A percentile compares a stretch with the other conserved stretches of the same genome.
phyloP scores from a whole-genome alignment of 2,113 vertebrate genomes.

The Blennius ocellaris region DNA sequence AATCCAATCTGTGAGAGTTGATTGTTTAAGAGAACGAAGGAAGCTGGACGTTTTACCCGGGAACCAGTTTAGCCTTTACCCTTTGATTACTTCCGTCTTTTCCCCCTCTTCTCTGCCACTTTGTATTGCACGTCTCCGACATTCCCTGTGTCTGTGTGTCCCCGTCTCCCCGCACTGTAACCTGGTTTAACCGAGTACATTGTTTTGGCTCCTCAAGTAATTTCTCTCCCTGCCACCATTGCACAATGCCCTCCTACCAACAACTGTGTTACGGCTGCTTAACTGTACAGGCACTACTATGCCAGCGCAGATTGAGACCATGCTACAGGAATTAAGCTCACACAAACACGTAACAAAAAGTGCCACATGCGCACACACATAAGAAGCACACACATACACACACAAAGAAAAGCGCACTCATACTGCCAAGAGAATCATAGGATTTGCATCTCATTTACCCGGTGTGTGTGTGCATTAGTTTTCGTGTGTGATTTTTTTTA shows the following conservation, averaged over 20 bases:
- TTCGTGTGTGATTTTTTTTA: slow-evolving; percentile 60
- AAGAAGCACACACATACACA: slow-evolving; percentile 52
- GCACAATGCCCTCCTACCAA: slow-evolving; percentile 91
- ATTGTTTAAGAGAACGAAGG: slow-evolving; percentile 88
- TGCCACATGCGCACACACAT: slow-evolving; percentile 39
- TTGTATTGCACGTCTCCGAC: slow-evolving; percentile 85
- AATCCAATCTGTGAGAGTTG: slow-evolving; percentile 92
- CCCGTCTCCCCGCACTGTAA: slow-evolving; percentile 85
- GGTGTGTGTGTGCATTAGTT: slow-evolving; percentile 73
- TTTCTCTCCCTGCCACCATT: slow-evolving; percentile 92
- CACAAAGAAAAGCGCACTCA: slow-evolving; percentile 79
- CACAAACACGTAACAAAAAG: slow-evolving; percentile 42
- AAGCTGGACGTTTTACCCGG: slow-evolving; percentile 85
- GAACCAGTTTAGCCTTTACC: slow-evolving; percentile 50
- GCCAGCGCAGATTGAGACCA: slow-evolving; percentile 89
- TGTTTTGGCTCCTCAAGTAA: slow-evolving; percentile 87
- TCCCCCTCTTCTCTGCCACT: slow-evolving; percentile 35
- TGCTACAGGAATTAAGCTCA: slow-evolving; percentile 90
- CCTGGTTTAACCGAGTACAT: slow-evolving; percentile 89
- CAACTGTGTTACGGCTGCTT: slow-evolving; percentile 95
- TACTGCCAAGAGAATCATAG: slow-evolving; percentile 88
- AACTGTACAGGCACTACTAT: slow-evolving; percentile 91
- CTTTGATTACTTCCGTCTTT: slow-evolving; percentile 31
- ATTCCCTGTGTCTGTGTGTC: slow-evolving; percentile 81
- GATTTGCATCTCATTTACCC: slow-evolving; percentile 97